Percentiles rank a stretch among this genome's conserved stretches.
phyloP scores from a whole-genome alignment of 2,797 vertebrate species.

The Xyrichtys novacula region DNA sequence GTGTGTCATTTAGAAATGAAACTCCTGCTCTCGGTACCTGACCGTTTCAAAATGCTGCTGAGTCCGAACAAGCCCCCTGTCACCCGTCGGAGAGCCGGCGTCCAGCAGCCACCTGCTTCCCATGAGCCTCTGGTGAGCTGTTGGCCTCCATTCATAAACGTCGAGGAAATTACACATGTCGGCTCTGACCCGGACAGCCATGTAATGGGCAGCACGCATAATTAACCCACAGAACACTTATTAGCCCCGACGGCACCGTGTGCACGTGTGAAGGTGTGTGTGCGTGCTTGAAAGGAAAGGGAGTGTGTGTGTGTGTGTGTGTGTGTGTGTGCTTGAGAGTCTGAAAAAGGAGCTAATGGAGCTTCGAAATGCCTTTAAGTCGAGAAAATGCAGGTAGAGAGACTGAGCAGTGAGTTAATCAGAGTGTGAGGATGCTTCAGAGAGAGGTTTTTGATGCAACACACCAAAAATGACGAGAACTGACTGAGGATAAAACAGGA shows the following conservation, averaged over 20 bases:
- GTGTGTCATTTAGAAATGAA: conserved; percentile 26
- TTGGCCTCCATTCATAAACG: conserved; percentile 66
- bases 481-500: too few relatives aligned
- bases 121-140: conserved; percentile 62
- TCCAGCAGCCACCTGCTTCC: conserved; percentile 72
- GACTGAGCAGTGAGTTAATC: too few relatives aligned
- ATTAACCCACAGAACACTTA: conserved; percentile 73
- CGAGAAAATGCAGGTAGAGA: too few relatives aligned
- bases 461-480: too few relatives aligned
- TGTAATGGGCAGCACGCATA: conserved; percentile 65
- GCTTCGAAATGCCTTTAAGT: not conserved
- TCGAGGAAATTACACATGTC: conserved; percentile 70
- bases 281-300: too few relatives aligned
- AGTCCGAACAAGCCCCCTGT: conserved; percentile 53
- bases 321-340: not conserved
- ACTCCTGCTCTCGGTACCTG: conserved; percentile 4
- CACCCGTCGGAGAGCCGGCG: conserved; percentile 24
- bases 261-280: conserved; percentile 6
- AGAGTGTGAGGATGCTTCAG: too few relatives aligned
- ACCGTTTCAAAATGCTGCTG: conserved; percentile 30
- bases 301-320: not conserved
- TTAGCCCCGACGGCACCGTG: conserved; percentile 49
- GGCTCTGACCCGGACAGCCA: conserved; percentile 56
- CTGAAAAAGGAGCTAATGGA: not conserved
- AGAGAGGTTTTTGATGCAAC: too few relatives aligned